Evolutionary conservation across 2,888 invertebrate species (phyloP), one percentile per base, ranked within the genome.

Genomic region (Gandaritis pyraliata): DNA sequence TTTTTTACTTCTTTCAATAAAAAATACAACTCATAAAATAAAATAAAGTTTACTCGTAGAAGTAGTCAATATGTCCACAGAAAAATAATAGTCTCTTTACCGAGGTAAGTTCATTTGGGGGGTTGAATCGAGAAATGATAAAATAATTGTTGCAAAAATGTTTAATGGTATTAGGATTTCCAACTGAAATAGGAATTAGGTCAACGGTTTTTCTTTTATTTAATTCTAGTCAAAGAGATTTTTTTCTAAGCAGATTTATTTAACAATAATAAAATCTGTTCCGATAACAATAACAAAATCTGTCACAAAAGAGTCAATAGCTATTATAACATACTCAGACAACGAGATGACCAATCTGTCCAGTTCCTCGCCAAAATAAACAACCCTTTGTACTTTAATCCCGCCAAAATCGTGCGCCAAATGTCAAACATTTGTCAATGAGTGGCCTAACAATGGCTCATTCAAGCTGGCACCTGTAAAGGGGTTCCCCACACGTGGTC

Each of bases 401-500:
- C 83, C 82, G 84, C 83, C 82, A 83, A 87, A 89, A 82, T 79
- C 81, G 77, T 83, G 85, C 89, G 88, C 83, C 86, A 86, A 89
- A 87, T 76, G 85, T 64, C 82, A 82, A 81, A 80, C 83, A 83
- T 80, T 85, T 78, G 83, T 90, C 82, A 90, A 90, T 91, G 90
- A 82, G 73, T 68, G 10, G 12, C 6, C 15, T 46, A 29, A 90
- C 89, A 90, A 90, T 82, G 80, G 69, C 70, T 80, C 88, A 88
- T 88, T 89, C 82, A 88, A 74, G 67, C 66, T 66, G 80, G 81
- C 91, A 91, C 91, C 92, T 91, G 91, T 90, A 84, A 75, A 80
- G 85, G 88, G 90, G 84, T 87, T 88, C 87, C 90, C 87, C 81
- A 61, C 81, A 88, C 88, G 90, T 88, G 86, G 86, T 84, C 41